Evolutionary conservation across 92 coral and sea anemone species (phyloP).

Genomic region (Zoanthus sansibaricus): DNA sequence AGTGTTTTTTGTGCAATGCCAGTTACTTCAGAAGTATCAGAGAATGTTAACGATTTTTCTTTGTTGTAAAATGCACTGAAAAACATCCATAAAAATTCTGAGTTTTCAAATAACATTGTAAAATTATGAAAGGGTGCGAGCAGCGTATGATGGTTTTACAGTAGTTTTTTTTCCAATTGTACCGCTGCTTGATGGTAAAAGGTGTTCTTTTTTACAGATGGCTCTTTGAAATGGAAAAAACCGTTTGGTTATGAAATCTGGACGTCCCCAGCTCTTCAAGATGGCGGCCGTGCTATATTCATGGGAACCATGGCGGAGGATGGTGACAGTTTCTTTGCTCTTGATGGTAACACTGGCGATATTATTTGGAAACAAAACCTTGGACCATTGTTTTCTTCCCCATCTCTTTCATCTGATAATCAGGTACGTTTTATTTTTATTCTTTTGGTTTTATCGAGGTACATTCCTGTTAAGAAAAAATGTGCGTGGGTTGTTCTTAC

Average conservation of each 20-base stretch:
- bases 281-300: constrained; percentile 84
- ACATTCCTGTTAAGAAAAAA: too few species aligned
- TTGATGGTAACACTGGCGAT: constrained; percentile 83
- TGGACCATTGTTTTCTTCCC: constrained; percentile 89
- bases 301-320: constrained; percentile 86
- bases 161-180: too few species aligned
- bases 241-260: constrained; percentile 78
- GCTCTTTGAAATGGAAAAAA: constrained; percentile 84
- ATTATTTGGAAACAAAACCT: constrained; percentile 74
- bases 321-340: constrained; percentile 77
- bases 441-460: too few species aligned
- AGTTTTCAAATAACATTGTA: too few species aligned
- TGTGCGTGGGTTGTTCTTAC: too few species aligned
- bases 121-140: too few species aligned
- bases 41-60: too few species aligned
- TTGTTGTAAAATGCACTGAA: too few species aligned
- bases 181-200: neutral
- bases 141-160: too few species aligned
- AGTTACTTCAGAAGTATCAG: too few species aligned
- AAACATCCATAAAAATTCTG: too few species aligned
- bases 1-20: too few species aligned
- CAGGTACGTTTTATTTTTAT: neutral
- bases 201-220: constrained; percentile 44
- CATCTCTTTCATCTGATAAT: constrained; percentile 75
- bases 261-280: constrained; percentile 93